phyloP scores from a whole-genome alignment of 2,888 invertebrate species.

The Eumerus sabulonum region DNA sequence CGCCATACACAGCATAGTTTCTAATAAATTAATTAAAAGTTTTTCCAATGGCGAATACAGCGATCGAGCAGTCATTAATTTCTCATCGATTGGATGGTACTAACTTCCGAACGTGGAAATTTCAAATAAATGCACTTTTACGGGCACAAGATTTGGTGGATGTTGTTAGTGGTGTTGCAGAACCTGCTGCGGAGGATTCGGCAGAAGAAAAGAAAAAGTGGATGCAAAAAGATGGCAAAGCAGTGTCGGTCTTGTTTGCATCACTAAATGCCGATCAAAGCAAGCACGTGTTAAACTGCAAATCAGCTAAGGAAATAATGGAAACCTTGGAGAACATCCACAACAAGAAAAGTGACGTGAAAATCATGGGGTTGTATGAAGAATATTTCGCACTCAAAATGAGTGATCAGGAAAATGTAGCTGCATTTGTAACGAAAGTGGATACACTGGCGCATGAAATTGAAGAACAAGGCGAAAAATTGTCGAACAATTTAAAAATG shows the following conservation, averaged over 20 bases:
- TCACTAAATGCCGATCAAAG: constrained; percentile 21
- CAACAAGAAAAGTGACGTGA: no score
- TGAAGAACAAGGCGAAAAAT: no score
- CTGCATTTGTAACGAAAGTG: no score
- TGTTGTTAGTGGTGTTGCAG: constrained; percentile 23
- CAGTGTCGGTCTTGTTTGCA: constrained; percentile 37
- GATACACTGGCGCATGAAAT: no score
- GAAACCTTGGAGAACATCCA: constrained; percentile 24
- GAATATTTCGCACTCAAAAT: neutral
- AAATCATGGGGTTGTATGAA: neutral
- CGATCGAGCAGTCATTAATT: no score
- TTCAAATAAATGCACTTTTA: constrained; percentile 28
- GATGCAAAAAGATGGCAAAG: constrained; percentile 15
- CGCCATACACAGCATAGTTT: neutral
- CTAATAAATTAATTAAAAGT: neutral
- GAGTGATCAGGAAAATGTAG: no score
- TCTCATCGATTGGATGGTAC: constrained; percentile 30
- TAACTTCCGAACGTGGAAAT: constrained; percentile 37
- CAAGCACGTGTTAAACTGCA: constrained; percentile 14
- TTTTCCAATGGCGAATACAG: constrained; percentile 13
- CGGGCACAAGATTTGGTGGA: constrained; percentile 18
- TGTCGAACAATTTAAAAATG: no score
- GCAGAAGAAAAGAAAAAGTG: constrained; percentile 16
- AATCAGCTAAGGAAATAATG: constrained; percentile 30
- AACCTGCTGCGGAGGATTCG: neutral